Evolutionary conservation across 2,888 invertebrate genomes (phyloP).

Genomic region (Philonicus albiceps): DNA sequence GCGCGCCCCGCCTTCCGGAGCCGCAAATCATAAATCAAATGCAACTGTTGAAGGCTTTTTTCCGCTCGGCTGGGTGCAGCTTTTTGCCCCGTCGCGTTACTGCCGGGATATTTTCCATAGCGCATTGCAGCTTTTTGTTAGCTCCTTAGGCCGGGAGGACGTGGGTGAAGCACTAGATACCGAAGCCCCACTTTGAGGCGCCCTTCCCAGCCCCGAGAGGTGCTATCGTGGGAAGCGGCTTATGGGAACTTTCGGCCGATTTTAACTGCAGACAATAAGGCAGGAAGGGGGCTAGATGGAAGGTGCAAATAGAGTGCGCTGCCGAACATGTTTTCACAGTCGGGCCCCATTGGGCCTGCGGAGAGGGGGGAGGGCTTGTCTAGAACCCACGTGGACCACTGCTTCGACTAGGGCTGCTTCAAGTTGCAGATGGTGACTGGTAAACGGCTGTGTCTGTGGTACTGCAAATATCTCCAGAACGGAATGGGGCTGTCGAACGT

Average conservation of each 20-base stretch:
- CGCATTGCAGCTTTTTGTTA: constrained; percentile 37
- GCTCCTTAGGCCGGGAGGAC: background rate
- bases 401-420: background rate
- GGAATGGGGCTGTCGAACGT: background rate
- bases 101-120: constrained; percentile 9
- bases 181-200: background rate
- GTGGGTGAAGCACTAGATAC: background rate
- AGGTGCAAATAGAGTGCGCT: constrained; percentile 15
- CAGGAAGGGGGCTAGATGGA: background rate
- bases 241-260: background rate
- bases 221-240: background rate
- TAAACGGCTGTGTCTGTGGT: background rate
- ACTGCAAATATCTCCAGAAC: background rate
- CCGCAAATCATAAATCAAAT: constrained; percentile 40
- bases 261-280: background rate
- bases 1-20: background rate
- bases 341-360: background rate
- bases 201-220: background rate
- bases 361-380: background rate
- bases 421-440: background rate
- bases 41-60: constrained; percentile 39
- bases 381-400: background rate
- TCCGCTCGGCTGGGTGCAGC: constrained; percentile 6
- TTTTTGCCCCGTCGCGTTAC: constrained; percentile 13
- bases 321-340: constrained; percentile 2